Conservation (phyloP, 1,140 invertebrate genomes). For the Pteromalus puparum region DNA sequence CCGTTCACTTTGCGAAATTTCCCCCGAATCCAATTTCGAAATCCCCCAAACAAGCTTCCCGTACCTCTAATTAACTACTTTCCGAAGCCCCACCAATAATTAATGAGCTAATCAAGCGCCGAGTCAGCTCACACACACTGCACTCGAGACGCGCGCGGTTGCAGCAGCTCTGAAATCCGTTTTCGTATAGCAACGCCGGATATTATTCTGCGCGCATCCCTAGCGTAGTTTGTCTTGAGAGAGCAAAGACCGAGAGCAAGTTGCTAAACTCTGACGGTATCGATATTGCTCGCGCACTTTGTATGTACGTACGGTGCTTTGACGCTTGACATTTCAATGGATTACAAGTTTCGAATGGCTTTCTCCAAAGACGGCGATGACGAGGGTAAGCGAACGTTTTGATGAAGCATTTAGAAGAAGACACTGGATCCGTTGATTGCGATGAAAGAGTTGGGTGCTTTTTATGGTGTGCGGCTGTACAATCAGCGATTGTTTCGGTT, state of each 20-base stretch:
- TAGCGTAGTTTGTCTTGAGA: slow-evolving; percentile 1
- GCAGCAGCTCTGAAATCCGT: neutral
- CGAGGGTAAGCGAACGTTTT: neutral
- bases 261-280: neutral
- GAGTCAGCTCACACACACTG: neutral
- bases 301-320: neutral
- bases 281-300: neutral
- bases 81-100: neutral
- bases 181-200: neutral
- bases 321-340: neutral
- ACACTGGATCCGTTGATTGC: neutral
- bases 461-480: no score
- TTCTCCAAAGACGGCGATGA: neutral
- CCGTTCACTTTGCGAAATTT: no score
- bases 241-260: neutral
- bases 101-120: neutral
- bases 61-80: neutral
- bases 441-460: neutral
- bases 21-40: neutral
- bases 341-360: slow-evolving; percentile 13
- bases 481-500: neutral
- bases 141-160: neutral
- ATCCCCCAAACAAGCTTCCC: neutral
- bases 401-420: neutral
- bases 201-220: slow-evolving; percentile 22